Conservation (phyloP, 1,140 invertebrate species). For the Homalodisca vitripennis region DNA sequence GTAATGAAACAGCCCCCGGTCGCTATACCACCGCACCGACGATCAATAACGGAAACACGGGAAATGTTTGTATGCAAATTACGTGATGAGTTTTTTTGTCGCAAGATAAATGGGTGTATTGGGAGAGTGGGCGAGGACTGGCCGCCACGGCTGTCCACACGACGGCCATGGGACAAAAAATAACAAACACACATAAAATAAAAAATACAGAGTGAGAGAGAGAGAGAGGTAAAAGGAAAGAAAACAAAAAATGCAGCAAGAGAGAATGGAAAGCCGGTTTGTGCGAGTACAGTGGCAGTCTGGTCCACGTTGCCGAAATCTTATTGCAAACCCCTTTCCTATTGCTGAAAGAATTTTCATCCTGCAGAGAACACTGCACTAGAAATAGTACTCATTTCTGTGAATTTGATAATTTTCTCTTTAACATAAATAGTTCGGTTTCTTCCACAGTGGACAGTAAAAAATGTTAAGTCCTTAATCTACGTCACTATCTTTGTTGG, state of each 20-base stretch:
- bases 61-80: conserved; percentile 23
- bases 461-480: too few relatives aligned
- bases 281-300: background rate
- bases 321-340: too few relatives aligned
- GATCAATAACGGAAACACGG: conserved; percentile 7
- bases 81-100: conserved; percentile 9
- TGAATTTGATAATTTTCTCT: too few relatives aligned
- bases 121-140: background rate
- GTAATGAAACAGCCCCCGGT: too few relatives aligned
- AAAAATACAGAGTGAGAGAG: too few relatives aligned
- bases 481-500: too few relatives aligned
- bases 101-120: background rate
- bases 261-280: conserved; percentile 30
- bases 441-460: too few relatives aligned
- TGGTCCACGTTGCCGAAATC: background rate
- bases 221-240: conserved; percentile 19
- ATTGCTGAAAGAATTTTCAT: too few relatives aligned
- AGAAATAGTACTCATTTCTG: too few relatives aligned
- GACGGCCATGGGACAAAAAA: conserved; percentile 14
- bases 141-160: background rate
- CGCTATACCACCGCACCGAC: too few relatives aligned
- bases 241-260: conserved; percentile 29
- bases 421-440: too few relatives aligned
- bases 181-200: conserved; percentile 30
- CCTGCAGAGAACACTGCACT: too few relatives aligned